Evolutionary conservation across 2,113 vertebrate species (phyloP).

Genomic region (Monarcha castaneiventris): DNA sequence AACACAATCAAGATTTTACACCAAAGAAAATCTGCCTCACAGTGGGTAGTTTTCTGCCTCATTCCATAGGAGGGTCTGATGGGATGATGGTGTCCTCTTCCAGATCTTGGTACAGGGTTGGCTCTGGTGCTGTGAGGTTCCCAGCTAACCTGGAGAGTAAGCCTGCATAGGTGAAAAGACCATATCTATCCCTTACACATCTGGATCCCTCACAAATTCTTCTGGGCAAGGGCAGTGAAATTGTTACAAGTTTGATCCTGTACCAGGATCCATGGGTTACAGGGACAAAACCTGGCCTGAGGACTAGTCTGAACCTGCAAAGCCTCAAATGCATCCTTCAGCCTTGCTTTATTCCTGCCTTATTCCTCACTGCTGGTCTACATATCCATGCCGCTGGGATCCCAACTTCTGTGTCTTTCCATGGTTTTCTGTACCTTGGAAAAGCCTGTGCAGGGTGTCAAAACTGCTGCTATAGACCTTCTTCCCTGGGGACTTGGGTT

Average conservation of each 20-base stretch:
- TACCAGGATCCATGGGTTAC: rapidly evolving
- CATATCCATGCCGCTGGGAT: rapidly evolving
- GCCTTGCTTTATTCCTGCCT: not conserved
- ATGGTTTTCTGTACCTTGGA: not conserved
- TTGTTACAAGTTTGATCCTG: not conserved
- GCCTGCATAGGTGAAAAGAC: not conserved
- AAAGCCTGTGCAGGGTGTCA: not conserved
- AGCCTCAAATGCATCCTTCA: not conserved
- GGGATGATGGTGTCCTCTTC: not conserved
- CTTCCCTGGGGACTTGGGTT: not conserved
- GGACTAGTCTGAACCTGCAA: not conserved
- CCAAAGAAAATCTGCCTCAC: not conserved
- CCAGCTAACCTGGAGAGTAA: not conserved
- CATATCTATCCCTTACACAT: not conserved
- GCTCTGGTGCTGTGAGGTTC: not conserved
- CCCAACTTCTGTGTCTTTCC: not conserved
- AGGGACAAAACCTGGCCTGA: not conserved
- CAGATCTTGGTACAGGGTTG: not conserved
- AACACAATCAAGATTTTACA: not conserved
- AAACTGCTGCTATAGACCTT: not conserved
- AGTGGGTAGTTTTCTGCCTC: not conserved
- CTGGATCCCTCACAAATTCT: not conserved
- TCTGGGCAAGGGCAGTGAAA: not conserved
- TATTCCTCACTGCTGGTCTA: not conserved
- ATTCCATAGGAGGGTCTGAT: rapidly evolving